Evolutionary conservation across 1,140 invertebrate genomes (phyloP).

Genomic region (Brachionus angularis): DNA sequence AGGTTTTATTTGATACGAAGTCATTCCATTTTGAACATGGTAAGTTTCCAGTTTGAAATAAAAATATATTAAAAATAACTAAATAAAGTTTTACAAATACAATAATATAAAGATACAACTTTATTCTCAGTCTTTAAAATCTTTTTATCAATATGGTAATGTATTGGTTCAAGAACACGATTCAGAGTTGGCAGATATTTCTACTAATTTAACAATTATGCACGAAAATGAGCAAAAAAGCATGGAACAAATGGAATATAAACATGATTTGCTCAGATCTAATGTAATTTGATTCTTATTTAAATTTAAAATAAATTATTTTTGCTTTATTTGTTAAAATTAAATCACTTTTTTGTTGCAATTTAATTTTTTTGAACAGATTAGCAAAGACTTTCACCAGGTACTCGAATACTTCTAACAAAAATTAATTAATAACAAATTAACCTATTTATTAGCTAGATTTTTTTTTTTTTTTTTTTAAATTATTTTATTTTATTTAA

Average conservation of each 20-base stretch:
- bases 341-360: no score
- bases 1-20: conserved; percentile 19
- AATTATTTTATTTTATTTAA: neutral
- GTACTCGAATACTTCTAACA: no score
- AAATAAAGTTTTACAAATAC: neutral
- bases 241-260: conserved; percentile 14
- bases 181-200: conserved; percentile 14
- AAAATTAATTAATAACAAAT: no score
- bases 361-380: no score
- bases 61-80: no score
- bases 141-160: conserved; percentile 31
- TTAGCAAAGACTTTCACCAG: no score
- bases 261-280: conserved; percentile 1
- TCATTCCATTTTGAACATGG: conserved; percentile 29
- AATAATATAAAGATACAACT: conserved; percentile 3
- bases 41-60: neutral
- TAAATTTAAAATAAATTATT: no score
- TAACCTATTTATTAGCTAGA: no score
- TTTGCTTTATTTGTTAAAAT: no score
- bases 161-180: conserved; percentile 18
- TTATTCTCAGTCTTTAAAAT: conserved; percentile 30
- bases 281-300: no score
- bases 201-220: conserved; percentile 16
- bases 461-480: conserved; percentile 38
- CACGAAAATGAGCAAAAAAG: conserved; percentile 33